Base-by-base conservation (phyloP, 2,797 vertebrate genomes). In the Myotis vivesi region DNA sequence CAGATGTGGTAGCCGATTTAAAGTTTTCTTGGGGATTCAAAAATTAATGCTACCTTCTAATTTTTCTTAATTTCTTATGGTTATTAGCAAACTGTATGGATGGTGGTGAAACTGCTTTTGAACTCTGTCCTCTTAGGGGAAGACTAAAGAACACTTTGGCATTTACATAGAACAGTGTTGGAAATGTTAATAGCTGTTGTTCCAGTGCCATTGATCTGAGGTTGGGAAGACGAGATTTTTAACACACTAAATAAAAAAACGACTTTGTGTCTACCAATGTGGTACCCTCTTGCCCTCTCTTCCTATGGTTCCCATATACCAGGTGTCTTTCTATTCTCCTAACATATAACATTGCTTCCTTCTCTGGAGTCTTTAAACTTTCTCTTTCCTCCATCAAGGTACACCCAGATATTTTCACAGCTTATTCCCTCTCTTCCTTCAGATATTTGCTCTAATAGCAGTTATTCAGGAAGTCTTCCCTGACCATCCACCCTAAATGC, bases 11-110 rank as follows among this genome's bases (percentile, higher is more conserved):
- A 96, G 59, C 87, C n/a, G 0, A 19, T 91, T 94, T 94, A 55
- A 95, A 98, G 87, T 97, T 95, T 96, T 97, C 95, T 93, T 71
- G 92, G 55, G 55, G 86, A 96, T 91, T 97, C 77, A 87, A 81
- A 95, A 94, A 84, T 96, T 94, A 72, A 79, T 85, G 87, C 62
- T 0, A 0, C 80, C 96, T 96, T 72, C 3, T 3, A 89, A 25
- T 64, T 97, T 94, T 46, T 1, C 89, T 87, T 95, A 90, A 23
- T 89, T 96, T 46, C 51, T 97, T 12, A 2, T 91, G 30, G 10
- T 59, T 80, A 93, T 92, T 85, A 93, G 36, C 85, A 96, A 89
- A 84, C 2, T 25, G 69, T 11, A 72, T n/a, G 4, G 20, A 9
- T 51, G 22, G 2, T 17, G 0, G 64, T 46, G 13, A 76, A 16